phyloP scores from a whole-genome alignment of 2,888 invertebrate species.

The Notocelia uddmanniana region DNA sequence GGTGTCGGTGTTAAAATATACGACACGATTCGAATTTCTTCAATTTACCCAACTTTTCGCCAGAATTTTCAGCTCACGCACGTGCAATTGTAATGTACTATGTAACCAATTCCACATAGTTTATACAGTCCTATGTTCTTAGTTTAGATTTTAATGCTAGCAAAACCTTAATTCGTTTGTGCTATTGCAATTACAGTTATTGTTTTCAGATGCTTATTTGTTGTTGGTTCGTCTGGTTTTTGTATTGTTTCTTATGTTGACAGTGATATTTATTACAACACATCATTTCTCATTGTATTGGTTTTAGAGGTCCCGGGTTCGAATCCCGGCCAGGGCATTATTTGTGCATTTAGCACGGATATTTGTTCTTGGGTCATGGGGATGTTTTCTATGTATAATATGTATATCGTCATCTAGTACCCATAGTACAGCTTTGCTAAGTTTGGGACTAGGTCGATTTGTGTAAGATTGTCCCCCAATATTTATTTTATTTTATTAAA shows the following conservation, averaged over 20 bases:
- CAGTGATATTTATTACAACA: neutral
- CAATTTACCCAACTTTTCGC: constrained; percentile 62
- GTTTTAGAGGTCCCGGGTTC: too few relatives aligned
- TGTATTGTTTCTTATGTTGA: constrained; percentile 43
- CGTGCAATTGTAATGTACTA: constrained; percentile 67
- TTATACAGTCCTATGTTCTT: constrained; percentile 53
- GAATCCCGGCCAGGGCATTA: too few relatives aligned
- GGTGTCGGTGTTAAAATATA: constrained; percentile 69
- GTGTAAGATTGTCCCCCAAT: too few relatives aligned
- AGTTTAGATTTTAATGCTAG: constrained; percentile 46
- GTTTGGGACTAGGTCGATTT: too few relatives aligned
- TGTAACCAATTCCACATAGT: constrained; percentile 59
- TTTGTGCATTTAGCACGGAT: too few relatives aligned
- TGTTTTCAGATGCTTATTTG: neutral
- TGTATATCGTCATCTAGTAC: too few relatives aligned
- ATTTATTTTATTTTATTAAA: constrained; percentile 44
- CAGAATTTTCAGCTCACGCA: constrained; percentile 68
- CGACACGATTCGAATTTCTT: constrained; percentile 63
- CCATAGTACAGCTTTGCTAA: too few relatives aligned
- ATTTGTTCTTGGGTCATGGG: too few relatives aligned
- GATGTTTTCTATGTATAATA: too few relatives aligned
- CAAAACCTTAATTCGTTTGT: neutral
- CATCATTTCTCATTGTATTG: constrained; percentile 26
- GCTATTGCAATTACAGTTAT: neutral
- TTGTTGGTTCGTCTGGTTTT: neutral